Percentiles rank a stretch among this genome's conserved stretches.
Conservation (phyloP, 1,140 invertebrate genomes). For the Drosophila ogumai region DNA sequence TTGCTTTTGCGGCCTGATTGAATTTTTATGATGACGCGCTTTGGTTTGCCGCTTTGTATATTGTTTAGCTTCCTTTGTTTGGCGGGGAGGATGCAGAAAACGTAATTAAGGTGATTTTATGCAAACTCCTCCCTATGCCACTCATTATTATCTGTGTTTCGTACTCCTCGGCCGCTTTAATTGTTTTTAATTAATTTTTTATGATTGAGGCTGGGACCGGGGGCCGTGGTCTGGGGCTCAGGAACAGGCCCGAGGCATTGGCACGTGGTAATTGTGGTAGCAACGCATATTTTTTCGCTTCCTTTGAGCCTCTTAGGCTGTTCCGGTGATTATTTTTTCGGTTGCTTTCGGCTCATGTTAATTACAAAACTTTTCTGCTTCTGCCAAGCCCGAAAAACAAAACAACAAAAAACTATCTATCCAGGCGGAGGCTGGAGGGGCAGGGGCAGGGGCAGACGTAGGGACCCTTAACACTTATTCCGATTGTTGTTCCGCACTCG, state of each 20-base stretch:
- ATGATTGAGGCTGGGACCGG: conserved; percentile 40
- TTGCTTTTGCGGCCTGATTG: conserved; percentile 66
- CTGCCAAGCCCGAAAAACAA: conserved; percentile 1
- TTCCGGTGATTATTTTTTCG: conserved; percentile 48
- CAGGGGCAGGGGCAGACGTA: not conserved
- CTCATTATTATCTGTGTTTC: conserved; percentile 61
- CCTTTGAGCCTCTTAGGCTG: conserved; percentile 33
- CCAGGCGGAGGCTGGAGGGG: conserved; percentile 32
- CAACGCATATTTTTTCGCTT: conserved; percentile 27
- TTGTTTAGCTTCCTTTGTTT: conserved; percentile 53
- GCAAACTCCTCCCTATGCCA: conserved; percentile 58
- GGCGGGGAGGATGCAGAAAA: conserved; percentile 51
- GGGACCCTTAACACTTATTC: conserved; percentile 43
- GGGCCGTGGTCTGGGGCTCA: not conserved
- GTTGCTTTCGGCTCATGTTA: conserved; percentile 68
- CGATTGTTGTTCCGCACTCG: conserved; percentile 69
- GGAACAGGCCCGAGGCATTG: conserved; percentile 23
- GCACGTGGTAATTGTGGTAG: conserved; percentile 49
- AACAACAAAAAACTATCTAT: conserved; percentile 67
- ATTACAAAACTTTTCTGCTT: conserved; percentile 69
- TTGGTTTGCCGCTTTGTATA: conserved; percentile 58
- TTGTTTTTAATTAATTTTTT: conserved; percentile 82
- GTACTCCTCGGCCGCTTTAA: conserved; percentile 64
- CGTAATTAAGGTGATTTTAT: conserved; percentile 83
- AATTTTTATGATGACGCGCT: conserved; percentile 77